phyloP scores from a whole-genome alignment of 2,888 invertebrate genomes.

The Gerris lacustris region DNA sequence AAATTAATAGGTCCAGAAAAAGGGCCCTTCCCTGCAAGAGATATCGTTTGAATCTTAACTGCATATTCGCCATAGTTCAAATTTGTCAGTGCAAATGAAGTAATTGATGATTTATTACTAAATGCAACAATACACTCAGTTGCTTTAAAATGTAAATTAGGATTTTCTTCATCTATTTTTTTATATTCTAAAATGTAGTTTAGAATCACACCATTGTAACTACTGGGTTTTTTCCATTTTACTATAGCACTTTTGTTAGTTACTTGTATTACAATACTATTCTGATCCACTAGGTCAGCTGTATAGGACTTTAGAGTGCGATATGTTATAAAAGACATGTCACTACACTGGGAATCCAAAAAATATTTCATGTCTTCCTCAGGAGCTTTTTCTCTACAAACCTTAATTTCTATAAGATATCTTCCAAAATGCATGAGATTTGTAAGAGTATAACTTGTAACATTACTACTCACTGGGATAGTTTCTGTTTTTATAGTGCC shows the following conservation, averaged over 20 bases:
- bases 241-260: constrained; percentile 36
- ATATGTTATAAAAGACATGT: constrained; percentile 38
- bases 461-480: constrained; percentile 22
- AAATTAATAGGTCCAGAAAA: constrained; percentile 32
- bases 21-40: constrained; percentile 58
- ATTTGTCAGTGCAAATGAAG: constrained; percentile 35
- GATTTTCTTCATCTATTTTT: constrained; percentile 41
- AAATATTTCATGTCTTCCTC: constrained; percentile 32
- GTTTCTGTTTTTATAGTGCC: constrained; percentile 11
- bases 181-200: constrained; percentile 48
- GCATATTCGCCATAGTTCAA: constrained; percentile 71
- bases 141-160: constrained; percentile 21
- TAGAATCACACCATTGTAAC: constrained; percentile 53
- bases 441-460: constrained; percentile 30
- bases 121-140: constrained; percentile 42
- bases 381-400: constrained; percentile 41
- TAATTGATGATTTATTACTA: constrained; percentile 31
- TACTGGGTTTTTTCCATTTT: constrained; percentile 47
- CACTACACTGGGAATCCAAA: constrained; percentile 39
- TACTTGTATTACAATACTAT: constrained; percentile 29
- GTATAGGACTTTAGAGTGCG: constrained; percentile 39
- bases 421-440: constrained; percentile 46
- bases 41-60: constrained; percentile 58
- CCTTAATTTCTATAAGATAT: constrained; percentile 48
- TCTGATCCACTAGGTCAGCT: constrained; percentile 38